Evolutionary conservation across 2,113 vertebrate species (phyloP).

Genomic region (Prinia subflava): DNA sequence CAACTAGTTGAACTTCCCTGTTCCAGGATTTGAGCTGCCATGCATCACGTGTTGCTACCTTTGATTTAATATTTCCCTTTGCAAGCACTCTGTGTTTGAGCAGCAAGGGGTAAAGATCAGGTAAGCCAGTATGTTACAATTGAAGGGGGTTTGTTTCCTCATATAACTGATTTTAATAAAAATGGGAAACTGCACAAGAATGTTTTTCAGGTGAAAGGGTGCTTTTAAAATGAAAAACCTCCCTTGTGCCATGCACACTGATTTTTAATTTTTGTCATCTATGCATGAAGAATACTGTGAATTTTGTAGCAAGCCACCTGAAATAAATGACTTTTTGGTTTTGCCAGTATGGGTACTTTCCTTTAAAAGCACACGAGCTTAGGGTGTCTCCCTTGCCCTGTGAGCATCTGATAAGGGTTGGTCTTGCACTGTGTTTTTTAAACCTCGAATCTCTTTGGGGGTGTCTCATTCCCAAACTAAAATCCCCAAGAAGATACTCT

Average conservation of each 20-base stretch:
- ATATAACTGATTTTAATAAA: background rate
- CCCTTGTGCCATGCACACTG: background rate
- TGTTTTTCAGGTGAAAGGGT: background rate
- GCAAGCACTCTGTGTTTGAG: background rate
- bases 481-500: background rate
- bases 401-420: background rate
- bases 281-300: background rate
- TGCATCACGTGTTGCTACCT: background rate
- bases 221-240: background rate
- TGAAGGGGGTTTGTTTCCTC: background rate
- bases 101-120: background rate
- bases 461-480: constrained; percentile 1
- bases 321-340: background rate
- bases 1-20: background rate
- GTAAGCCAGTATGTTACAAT: background rate
- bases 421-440: constrained; percentile 23
- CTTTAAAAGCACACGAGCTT: background rate
- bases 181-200: background rate
- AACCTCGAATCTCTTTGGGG: constrained; percentile 7
- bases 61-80: background rate
- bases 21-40: background rate
- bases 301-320: background rate
- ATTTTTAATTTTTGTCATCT: background rate
- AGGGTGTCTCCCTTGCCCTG: too few relatives aligned
- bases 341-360: background rate